Evolutionary conservation across 92 coral and sea anemone genomes (phyloP), one percentile per base, ranked within the genome.

Genomic region (Porites cylindrica): DNA sequence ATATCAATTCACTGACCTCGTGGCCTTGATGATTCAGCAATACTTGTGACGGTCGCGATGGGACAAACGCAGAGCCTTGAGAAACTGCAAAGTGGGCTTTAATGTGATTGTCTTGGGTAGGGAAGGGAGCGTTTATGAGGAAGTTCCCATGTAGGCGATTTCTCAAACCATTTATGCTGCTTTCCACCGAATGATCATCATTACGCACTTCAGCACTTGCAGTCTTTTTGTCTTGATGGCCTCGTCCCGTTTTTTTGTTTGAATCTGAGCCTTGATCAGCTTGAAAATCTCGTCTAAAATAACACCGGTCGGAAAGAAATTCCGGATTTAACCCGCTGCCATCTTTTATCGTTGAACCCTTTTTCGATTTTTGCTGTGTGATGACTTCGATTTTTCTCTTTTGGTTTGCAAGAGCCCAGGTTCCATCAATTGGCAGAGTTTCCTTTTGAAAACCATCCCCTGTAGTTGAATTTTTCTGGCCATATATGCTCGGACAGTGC

Each of bases 1-100:
- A 56, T 51, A 3, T 26, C 32, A 26, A 21, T 8, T 20, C 43
- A 23, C 86, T 82, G 18, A 82, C 86, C 69, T 82, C 78, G 21
- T 8, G 69, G 32, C 14, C 24, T 56, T 82, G 43, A 56, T 62
- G 21, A 7, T 59, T 77, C 17, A 14, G 8, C 78, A 18, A 82
- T 29, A 43, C 20, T 19, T 62, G 58, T 9, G 69, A 50, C 53
- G 78, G 64, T 56, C 26, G 19, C 9, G 66, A 53, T 38, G 29
- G 16, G 8, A 19, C 21, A 52, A 8, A 52, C 58, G 18, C 38
- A n/a, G 12, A 67, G 20, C 43, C 60, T 17, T 7, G 20, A 43
- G 68, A 71, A 7, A 26, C 18, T 24, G 60, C 18, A 11, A 19
- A 16, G 58, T 32, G 69, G 69, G 47, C 47, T 38, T 70, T 47